Conservation (phyloP, 64 coral and sea anemone genomes). For the Astreopora myriophthalma region DNA sequence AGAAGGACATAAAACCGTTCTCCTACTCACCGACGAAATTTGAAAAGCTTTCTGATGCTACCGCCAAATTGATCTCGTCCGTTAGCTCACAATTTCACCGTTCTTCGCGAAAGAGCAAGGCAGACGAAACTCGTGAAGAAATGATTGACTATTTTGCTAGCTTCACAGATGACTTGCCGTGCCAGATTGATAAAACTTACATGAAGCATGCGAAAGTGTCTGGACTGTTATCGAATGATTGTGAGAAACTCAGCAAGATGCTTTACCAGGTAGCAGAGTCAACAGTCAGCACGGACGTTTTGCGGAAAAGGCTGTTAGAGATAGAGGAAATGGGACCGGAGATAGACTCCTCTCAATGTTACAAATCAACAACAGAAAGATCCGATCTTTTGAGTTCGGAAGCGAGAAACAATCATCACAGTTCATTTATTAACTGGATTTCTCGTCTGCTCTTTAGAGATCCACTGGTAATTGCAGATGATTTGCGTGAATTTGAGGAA, state of each 20-base stretch:
- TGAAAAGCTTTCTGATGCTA: background rate
- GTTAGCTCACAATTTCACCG: background rate
- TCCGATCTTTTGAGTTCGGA: background rate
- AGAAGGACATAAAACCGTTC: background rate
- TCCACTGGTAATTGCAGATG: background rate
- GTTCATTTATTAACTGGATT: background rate
- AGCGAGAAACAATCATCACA: background rate
- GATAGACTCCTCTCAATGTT: no score
- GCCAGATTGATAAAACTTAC: background rate
- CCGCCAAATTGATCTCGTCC: background rate
- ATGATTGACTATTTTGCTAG: slow-evolving; percentile 45
- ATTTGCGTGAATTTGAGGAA: background rate
- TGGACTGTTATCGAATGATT: background rate
- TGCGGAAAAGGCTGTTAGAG: background rate
- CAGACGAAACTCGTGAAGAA: no score
- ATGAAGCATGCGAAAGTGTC: background rate
- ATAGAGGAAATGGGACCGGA: no score
- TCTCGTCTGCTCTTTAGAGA: background rate
- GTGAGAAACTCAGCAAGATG: slow-evolving; percentile 25
- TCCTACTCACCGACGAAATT: slow-evolving; percentile 28
- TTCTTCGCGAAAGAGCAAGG: background rate
- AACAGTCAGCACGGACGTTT: background rate
- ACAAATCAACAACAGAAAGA: background rate
- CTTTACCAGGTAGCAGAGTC: background rate
- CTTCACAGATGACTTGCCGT: background rate